Evolutionary conservation across 2,113 vertebrate species (phyloP).

Genomic region (Oceanodroma tethys): DNA sequence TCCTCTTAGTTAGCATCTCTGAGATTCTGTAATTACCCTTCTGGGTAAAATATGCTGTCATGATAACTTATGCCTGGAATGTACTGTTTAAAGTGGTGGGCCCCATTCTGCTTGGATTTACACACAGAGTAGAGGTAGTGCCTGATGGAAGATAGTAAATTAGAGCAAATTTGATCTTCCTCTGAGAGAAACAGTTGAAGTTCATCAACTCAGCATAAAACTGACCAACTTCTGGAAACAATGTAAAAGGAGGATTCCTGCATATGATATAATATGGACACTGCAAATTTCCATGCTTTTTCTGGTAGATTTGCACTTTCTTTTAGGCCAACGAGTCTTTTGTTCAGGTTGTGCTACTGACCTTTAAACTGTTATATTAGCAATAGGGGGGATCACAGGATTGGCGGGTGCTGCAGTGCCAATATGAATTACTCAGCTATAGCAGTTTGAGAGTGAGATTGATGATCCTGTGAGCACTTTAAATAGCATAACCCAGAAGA

Average conservation of each 20-base stretch:
- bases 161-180: not conserved
- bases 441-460: not conserved
- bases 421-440: not conserved
- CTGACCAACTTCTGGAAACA: not conserved
- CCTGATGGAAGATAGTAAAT: not conserved
- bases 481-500: not conserved
- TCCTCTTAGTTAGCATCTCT: slow-evolving; percentile 54
- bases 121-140: not conserved
- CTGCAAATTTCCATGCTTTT: not conserved
- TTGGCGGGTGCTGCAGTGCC: not conserved
- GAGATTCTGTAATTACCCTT: slow-evolving; percentile 49
- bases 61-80: slow-evolving; percentile 3
- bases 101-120: not conserved
- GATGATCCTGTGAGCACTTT: not conserved
- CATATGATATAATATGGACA: not conserved
- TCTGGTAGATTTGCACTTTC: not conserved
- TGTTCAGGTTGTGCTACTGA: not conserved
- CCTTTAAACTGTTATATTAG: not conserved
- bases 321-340: not conserved
- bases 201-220: not conserved
- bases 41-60: slow-evolving; percentile 33
- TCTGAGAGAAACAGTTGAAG: not conserved
- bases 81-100: not conserved
- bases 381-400: not conserved
- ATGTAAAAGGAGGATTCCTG: not conserved